Conservation (phyloP, 92 coral and sea anemone genomes). For the Siderastrea siderea region DNA sequence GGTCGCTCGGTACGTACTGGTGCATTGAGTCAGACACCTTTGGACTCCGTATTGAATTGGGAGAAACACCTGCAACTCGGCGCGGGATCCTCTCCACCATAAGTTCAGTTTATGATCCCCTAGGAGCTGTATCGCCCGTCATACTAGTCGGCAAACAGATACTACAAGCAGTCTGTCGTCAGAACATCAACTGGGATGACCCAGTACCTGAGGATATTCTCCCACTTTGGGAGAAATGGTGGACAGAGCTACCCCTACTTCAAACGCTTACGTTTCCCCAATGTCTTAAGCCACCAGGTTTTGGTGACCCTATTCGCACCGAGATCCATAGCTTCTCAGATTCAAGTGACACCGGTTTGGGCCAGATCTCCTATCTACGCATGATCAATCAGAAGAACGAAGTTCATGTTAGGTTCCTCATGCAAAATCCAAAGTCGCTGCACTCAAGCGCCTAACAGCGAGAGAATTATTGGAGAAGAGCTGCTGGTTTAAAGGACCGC, state of each 20-base stretch:
- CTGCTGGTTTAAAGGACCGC: slow-evolving; percentile 29
- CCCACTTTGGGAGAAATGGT: slow-evolving; percentile 29
- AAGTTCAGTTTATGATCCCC: slow-evolving; percentile 55
- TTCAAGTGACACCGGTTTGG: slow-evolving; percentile 29
- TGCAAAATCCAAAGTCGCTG: slow-evolving; percentile 10
- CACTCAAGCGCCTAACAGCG: slow-evolving; percentile 17
- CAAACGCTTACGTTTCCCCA: too few species aligned
- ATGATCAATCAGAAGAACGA: slow-evolving; percentile 20
- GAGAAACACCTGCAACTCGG: slow-evolving; percentile 51
- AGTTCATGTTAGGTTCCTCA: slow-evolving; percentile 25
- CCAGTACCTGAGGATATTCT: slow-evolving; percentile 27
- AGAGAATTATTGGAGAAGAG: slow-evolving; percentile 10
- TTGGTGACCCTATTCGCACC: background rate
- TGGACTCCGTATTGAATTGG: slow-evolving; percentile 40
- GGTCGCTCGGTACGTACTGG: slow-evolving; percentile 33
- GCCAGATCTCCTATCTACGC: slow-evolving; percentile 24
- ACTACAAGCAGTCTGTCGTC: slow-evolving; percentile 35
- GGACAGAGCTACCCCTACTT: background rate
- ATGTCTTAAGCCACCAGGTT: too few species aligned
- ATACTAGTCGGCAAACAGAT: slow-evolving; percentile 26
- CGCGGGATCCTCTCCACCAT: slow-evolving; percentile 57
- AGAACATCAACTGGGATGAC: slow-evolving; percentile 40
- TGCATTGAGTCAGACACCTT: slow-evolving; percentile 52
- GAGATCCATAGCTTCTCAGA: slow-evolving; percentile 34
- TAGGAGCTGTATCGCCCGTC: slow-evolving; percentile 53